Base-by-base conservation (phyloP, 2,888 invertebrate genomes). In the Phyto melanocephala region DNA sequence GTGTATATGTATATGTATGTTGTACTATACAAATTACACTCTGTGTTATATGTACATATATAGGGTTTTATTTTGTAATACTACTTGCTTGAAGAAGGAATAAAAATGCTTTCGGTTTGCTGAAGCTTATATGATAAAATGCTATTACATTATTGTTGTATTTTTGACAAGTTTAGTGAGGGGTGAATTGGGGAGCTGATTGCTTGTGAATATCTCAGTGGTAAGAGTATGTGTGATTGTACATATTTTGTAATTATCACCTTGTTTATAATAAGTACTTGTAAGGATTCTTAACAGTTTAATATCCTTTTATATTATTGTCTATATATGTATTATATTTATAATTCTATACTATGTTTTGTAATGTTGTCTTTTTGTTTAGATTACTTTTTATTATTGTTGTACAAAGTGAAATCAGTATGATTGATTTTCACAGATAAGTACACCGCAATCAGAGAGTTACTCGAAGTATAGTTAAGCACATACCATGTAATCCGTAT, bases 271-370 rank as follows among this genome's bases (percentile, higher is more conserved):
- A 42, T 42, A 62, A 74, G 67, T 33, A 52, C 54, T 80, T 80
- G 60, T 80, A 80, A 67, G 79, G 79, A 74, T 80, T 80, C 79
- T 62, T 68, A 60, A 74, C 67, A 72, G 74, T 80, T 80, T 72
- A 80, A 80, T 80, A 74, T 72, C 72, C 72, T 68, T 80, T 78
- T 71, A 71, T 78, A 78, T 47, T 58, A 15, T 58, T 65, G 28
- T 28, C 6, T 17, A 40, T 62, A 33, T 63, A 40, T 62, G 20
- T 63, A 35, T 70, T 68, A 52, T 63, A 52, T 63, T 79, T 72
- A 52, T 60, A 37, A 45, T 11, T 45, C 33, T 58, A 4, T 13
- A 10, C 35, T 52, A n/a, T 13, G 11, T 42, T 56, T 1, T 45
- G 20, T 56, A 45, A 40, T 28, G 15, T 54, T 45, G 37, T 54